Evolutionary conservation across 2,888 invertebrate genomes (phyloP).

Genomic region (Cephus rjabovi): DNA sequence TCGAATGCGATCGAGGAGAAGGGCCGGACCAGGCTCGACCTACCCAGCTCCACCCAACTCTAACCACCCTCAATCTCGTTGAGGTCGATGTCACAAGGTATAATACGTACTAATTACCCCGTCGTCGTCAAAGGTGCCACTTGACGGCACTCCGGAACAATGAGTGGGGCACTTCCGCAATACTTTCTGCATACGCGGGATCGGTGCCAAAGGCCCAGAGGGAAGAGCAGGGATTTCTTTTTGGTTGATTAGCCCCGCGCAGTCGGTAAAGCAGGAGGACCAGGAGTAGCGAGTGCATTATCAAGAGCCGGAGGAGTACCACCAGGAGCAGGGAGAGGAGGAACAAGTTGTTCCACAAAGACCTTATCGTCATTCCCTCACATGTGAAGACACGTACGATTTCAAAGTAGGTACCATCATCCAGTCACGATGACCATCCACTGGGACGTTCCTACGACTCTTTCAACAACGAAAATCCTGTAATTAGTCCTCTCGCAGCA

Average conservation of each 20-base stretch:
- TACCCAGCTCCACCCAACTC: neutral
- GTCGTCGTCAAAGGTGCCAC: constrained; percentile 58
- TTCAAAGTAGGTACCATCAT: constrained; percentile 29
- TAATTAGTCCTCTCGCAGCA: constrained; percentile 48
- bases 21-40: neutral
- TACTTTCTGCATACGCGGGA: constrained; percentile 57
- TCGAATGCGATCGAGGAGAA: neutral
- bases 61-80: neutral
- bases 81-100: constrained; percentile 54
- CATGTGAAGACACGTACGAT: constrained; percentile 10
- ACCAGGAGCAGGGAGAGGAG: neutral
- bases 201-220: constrained; percentile 39
- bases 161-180: constrained; percentile 51
- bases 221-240: constrained; percentile 30
- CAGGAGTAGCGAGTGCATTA: neutral
- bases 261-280: neutral
- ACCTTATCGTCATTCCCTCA: constrained; percentile 13
- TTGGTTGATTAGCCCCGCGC: constrained; percentile 52
- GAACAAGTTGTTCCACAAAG: constrained; percentile 3
- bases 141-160: constrained; percentile 54
- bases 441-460: constrained; percentile 22
- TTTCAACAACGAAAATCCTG: constrained; percentile 13
- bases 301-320: constrained; percentile 19
- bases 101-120: constrained; percentile 63
- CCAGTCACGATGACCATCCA: constrained; percentile 52